A percentile compares a stretch with the other conserved stretches of the same genome.
Conservation (phyloP, 2,797 vertebrate species). For the Mus spretus region DNA sequence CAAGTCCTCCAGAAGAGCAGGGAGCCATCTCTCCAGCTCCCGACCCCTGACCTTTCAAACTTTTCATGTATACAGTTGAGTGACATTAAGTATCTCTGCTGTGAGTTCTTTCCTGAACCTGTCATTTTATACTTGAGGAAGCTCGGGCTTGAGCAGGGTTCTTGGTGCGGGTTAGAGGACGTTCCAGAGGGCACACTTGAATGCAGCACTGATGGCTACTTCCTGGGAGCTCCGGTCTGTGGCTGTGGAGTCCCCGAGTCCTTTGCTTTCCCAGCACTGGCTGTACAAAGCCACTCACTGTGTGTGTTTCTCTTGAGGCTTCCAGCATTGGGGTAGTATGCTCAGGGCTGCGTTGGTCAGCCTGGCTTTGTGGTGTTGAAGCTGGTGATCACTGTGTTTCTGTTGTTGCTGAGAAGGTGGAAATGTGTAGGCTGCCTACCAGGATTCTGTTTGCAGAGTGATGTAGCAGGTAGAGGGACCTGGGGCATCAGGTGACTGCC, state of each 20-base stretch:
- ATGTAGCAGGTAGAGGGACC: not conserved
- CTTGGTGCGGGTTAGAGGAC: not conserved
- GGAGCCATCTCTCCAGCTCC: not conserved
- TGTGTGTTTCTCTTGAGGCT: not conserved
- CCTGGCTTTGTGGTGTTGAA: not conserved
- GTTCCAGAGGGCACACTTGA: not conserved
- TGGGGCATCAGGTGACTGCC: not conserved
- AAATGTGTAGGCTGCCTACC: not conserved
- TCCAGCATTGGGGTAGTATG: not conserved
- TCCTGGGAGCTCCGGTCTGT: not conserved
- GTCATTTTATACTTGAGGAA: not conserved
- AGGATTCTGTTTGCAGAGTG: not conserved
- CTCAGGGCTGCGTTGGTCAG: not conserved
- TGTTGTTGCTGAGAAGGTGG: not conserved
- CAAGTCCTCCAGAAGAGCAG: not conserved
- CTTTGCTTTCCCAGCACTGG: not conserved
- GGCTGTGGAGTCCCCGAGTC: not conserved
- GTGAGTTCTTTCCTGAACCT: not conserved
- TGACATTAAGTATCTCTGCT: not conserved
- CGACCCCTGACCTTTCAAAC: not conserved
- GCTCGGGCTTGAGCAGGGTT: slow-evolving; percentile 8
- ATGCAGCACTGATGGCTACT: not conserved
- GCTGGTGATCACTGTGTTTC: not conserved
- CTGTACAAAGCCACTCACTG: not conserved
- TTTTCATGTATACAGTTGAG: not conserved